Percentiles rank a stretch among this genome's conserved stretches.
Conservation (phyloP, 2,888 invertebrate species). For the Drosophila melanosoma region DNA sequence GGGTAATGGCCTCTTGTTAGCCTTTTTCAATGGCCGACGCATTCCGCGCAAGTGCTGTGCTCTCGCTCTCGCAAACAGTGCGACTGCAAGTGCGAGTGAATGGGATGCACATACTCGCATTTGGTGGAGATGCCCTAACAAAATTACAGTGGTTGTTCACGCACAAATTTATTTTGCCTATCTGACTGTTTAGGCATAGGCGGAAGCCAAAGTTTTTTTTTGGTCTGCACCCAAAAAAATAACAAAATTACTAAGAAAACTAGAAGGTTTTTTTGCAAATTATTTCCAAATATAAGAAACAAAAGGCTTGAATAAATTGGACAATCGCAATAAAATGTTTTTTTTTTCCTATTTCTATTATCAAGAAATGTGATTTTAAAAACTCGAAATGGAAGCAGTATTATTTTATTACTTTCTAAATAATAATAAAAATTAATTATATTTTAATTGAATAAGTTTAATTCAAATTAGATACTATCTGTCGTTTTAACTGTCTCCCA, state of each 20-base stretch:
- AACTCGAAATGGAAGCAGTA: neutral
- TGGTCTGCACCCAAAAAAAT: neutral
- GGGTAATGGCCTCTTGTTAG: conserved; percentile 47
- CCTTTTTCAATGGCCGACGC: conserved; percentile 72
- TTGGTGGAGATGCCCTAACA: conserved; percentile 10
- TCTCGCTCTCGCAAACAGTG: conserved; percentile 32
- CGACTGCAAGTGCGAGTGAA: conserved; percentile 35
- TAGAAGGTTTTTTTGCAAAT: neutral
- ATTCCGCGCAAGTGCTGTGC: conserved; percentile 27
- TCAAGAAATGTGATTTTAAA: neutral
- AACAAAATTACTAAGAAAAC: neutral
- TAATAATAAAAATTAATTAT: neutral
- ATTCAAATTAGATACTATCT: neutral
- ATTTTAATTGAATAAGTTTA: neutral
- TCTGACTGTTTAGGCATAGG: neutral
- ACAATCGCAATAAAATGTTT: neutral
- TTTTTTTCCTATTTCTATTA: neutral
- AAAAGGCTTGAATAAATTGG: neutral
- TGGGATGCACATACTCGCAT: conserved; percentile 44
- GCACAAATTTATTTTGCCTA: conserved; percentile 25
- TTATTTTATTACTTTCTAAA: rapidly evolving
- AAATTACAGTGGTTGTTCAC: conserved; percentile 52
- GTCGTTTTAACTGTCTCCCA: rapidly evolving
- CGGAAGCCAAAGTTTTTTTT: too few species aligned
- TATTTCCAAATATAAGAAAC: neutral